Percentiles rank a stretch among this genome's conserved stretches.
These are phyloP conservation scores for Clavelina lepadiformis DNA, from an alignment of 23 tunicate species.

Conservation along the genomic window DNA sequence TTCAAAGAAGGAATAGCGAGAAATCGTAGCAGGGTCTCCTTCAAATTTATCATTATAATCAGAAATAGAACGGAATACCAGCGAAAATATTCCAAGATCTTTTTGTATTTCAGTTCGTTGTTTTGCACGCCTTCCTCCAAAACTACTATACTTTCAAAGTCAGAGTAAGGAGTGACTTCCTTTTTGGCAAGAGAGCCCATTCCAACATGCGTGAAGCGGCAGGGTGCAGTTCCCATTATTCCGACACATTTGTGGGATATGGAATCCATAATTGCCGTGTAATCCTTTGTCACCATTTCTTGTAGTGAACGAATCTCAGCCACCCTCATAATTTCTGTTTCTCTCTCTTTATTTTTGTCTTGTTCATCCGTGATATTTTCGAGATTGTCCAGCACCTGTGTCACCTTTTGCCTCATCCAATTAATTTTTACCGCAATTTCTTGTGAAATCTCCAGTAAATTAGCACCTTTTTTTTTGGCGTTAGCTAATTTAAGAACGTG, in stretches of 20 bases:
- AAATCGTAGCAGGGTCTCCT: constrained; percentile 50
- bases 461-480: background rate
- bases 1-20: constrained; percentile 15
- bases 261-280: background rate
- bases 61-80: constrained; percentile 60
- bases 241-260: constrained; percentile 6
- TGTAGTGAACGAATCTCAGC: background rate
- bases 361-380: background rate
- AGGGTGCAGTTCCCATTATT: constrained; percentile 9
- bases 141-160: constrained; percentile 46
- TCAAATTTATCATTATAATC: constrained; percentile 21
- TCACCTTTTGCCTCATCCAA: background rate
- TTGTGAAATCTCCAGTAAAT: background rate
- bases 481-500: background rate
- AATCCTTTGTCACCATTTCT: background rate
- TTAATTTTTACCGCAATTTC: background rate
- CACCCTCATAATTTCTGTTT: background rate
- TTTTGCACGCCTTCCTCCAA: constrained; percentile 26
- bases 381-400: background rate
- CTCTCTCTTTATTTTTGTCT: background rate
- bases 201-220: constrained; percentile 16
- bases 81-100: constrained; percentile 39
- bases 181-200: constrained; percentile 47
- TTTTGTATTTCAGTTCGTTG: constrained; percentile 7
- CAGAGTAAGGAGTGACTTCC: constrained; percentile 56